Base-by-base conservation (phyloP, 2,888 invertebrate genomes). In the Drosophila formosana region DNA sequence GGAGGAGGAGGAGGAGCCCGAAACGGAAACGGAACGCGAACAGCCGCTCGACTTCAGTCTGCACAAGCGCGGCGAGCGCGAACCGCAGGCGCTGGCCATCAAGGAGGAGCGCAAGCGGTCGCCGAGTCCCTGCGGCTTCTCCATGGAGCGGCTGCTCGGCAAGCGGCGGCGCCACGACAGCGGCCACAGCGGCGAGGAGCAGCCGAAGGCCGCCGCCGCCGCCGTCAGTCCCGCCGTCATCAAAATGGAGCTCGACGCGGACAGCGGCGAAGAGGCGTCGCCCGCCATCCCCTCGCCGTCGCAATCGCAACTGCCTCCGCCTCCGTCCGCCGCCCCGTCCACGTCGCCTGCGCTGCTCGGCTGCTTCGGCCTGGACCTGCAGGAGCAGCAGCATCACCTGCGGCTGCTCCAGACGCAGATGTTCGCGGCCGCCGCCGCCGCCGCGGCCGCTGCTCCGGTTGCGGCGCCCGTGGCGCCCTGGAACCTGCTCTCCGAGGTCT, bases 401-500 rank as follows among this genome's bases (percentile, higher is more conserved):
- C 80, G 89, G n/a, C 45, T 91, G 60, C 61, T 91, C 63, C 91
- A 90, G 55, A 90, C 90, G 13, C 90, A 91, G 72, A 91, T 91
- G 91, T 89, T 91, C 57, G 91, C 91, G 7, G 91, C 91, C 28
- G 91, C 90, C 1, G 90, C 90, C 0, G 90, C 90, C 0, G 90
- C 84, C 0, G 90, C 52, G 7, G 25, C 50, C 18, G 9, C 75
- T 8, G 25, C 47, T 47, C 25, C 71, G 46, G 37, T 61, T 47
- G 8, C 57, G 23, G 7, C 51, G 1, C 68, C 64, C 4, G 64
- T 32, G 1, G 63, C 70, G 25, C 66, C 74, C 0, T 92, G 92
- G 92, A 91, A 91, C 63, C 85, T 92, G 8, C 83, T 92, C 1
- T 92, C 92, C 8, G 92, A 92, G 71, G 90, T 92, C n/a, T 92